A percentile compares a stretch with the other conserved stretches of the same genome.
These are phyloP conservation scores for Paracentrotus lividus DNA, from an alignment of 53 echinoderm and acorn worm genomes.

Conservation along the genomic window DNA sequence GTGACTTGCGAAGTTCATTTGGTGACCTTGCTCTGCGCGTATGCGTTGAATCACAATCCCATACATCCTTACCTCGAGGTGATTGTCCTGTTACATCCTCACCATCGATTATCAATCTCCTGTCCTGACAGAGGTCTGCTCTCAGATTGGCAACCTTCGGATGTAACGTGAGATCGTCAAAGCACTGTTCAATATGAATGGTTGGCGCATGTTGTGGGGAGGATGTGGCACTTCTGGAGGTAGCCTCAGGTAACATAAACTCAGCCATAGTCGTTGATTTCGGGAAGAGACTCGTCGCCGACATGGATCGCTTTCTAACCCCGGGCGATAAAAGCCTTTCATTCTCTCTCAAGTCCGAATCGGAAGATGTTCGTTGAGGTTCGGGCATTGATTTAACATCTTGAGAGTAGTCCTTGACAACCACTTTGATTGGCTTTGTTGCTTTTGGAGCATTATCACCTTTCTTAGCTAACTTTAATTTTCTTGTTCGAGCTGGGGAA, in stretches of 20 bases:
- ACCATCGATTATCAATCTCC: not conserved
- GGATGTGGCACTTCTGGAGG: conserved; percentile 57
- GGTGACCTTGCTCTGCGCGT: conserved; percentile 72
- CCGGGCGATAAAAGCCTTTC: conserved; percentile 3
- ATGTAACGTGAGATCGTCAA: conserved; percentile 18
- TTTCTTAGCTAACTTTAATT: not conserved
- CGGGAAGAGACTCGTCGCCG: conserved; percentile 48
- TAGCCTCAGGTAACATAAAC: not conserved
- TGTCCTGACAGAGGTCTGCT: not conserved
- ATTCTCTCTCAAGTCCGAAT: conserved; percentile 49
- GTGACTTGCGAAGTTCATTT: conserved; percentile 66
- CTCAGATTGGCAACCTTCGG: not conserved
- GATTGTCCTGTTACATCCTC: not conserved
- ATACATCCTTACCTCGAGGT: conserved; percentile 7
- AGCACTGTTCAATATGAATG: conserved; percentile 54
- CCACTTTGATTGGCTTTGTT: conserved; percentile 45
- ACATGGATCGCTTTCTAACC: conserved; percentile 61
- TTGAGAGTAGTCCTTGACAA: conserved; percentile 58
- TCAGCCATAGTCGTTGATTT: not conserved
- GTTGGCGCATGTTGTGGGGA: conserved; percentile 53
- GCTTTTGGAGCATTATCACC: not conserved
- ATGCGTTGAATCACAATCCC: conserved; percentile 72
- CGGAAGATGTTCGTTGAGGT: conserved; percentile 56
- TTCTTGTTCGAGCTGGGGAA: conserved; percentile 44
- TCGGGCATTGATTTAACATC: not conserved